Evolutionary conservation across 1,140 invertebrate species (phyloP), one percentile per base, ranked within the genome.

Genomic region (Trichoplusia ni): DNA sequence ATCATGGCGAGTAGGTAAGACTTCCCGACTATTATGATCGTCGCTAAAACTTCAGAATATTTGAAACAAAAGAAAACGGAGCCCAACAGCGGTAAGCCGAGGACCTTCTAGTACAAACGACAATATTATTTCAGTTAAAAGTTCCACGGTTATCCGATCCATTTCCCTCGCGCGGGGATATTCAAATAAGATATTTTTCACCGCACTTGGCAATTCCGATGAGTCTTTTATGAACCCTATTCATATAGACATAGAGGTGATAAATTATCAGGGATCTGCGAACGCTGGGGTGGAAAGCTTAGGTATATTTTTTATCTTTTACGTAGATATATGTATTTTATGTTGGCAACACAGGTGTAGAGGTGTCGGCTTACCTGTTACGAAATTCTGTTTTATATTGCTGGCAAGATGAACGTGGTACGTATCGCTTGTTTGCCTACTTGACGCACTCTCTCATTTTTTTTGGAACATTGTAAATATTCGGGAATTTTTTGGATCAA

Each of bases 91-190:
- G 46, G 25, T 49, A 49, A 49, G 46, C 25, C 46, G 46, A 31
- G 46, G 16, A 44, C 25, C 54, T 19, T 16, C 33, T 16, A 42
- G 33, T 61, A 69, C 66, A 66, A 73, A 73, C 67, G 63, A 73
- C 63, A 73, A 69, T 73, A 73, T 69, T 69, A 73, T 69, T 73
- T 69, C 70, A 64, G 67, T 73, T 73, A 73, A 73, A 73, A 73
- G 71, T 73, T 72, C 62, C 58, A 37, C 58, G 59, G 60, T 67
- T 46, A 73, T 69, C 64, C 67, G 67, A 67, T 69, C 71, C 67
- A 69, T 73, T 73, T 71, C 69, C 33, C 25, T 29, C 21, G 62
- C 29, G 23, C 29, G 44, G 31, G 46, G 60, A 64, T 67, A 73
- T 73, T 73, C 71, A 69, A 73, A 73, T 69, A 73, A 69, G 67